Base-by-base conservation (phyloP, 2,888 invertebrate genomes). In the Coelopa pilipes region DNA sequence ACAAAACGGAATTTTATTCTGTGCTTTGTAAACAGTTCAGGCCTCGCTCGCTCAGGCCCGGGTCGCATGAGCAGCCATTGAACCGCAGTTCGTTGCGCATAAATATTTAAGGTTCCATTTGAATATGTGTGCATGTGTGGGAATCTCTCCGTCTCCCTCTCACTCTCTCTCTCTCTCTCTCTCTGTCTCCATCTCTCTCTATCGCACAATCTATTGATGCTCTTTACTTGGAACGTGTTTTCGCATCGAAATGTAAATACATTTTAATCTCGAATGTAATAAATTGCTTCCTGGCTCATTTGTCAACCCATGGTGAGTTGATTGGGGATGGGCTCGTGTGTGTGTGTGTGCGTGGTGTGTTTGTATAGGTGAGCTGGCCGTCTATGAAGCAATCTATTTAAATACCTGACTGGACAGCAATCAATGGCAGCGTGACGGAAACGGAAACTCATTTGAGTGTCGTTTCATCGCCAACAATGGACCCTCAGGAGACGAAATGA, bases 71-170 rank as follows among this genome's bases (percentile, higher is more conserved):
- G 19, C 9, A 53, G 4, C 53, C 13, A 55, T 55, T 55, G 7
- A 9, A 55, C 19, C n/a, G 55, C n/a, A 9, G 19, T n/a, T n/a
- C 55, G 55, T 34, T n/a, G 7, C 34, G 34, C 7, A 34, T 34
- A 34, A 34, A 34, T 34, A 34, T 34, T 34, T 34, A 34, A 34
- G 7, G 34, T 70, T 70, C 62, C 62, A 70, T 70, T 70, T 70
- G 62, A 49, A 70, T 70, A 70, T 62, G 70, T 53, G 7, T 34
- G 34, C 7, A 7, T 7, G 34, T 34, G 34, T 2, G 34, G 7
- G 2, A 4, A 2, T 34, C 34, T 34, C 34, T 34, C 7, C 7
- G 4, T 34, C 34, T 34, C 7, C 34, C 34, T 34, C 34, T 34
- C 34, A 4, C 2, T 34, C 34, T 7, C 2, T 34, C n/a, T n/a